These are phyloP conservation scores for Cottus gobio DNA, from an alignment of 2,113 vertebrate genomes.

Conservation along the genomic window DNA sequence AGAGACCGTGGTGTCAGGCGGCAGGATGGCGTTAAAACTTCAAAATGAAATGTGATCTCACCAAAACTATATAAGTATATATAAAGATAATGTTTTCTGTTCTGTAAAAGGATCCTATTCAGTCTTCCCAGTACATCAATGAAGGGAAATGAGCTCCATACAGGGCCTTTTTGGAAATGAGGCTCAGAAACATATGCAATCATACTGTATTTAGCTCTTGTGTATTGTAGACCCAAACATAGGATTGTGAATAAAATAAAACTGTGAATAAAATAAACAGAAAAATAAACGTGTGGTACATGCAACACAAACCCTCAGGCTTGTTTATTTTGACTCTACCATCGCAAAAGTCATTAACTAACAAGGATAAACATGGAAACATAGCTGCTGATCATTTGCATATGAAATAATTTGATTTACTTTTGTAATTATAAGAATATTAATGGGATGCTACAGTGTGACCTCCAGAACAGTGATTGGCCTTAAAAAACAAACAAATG, in stretches of 20 bases:
- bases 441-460: conserved; percentile 20
- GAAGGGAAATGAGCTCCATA: neutral
- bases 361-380: conserved; percentile 50
- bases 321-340: conserved; percentile 33
- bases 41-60: neutral
- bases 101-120: conserved; percentile 7
- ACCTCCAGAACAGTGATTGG: conserved; percentile 13
- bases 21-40: neutral
- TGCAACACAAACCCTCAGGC: conserved; percentile 31
- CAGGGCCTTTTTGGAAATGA: neutral
- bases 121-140: conserved; percentile 17
- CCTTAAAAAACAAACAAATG: neutral
- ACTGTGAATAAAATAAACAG: conserved; percentile 21
- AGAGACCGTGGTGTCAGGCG: neutral
- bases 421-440: conserved; percentile 38
- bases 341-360: conserved; percentile 33
- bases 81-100: neutral
- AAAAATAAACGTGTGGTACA: conserved; percentile 23
- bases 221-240: neutral
- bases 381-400: conserved; percentile 44
- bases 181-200: conserved; percentile 13
- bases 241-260: conserved; percentile 18
- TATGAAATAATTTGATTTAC: conserved; percentile 34
- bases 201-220: neutral
- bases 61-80: neutral